Percentiles rank a stretch among this genome's conserved stretches.
Evolutionary conservation across 1,140 invertebrate species (phyloP).

Genomic region (Drosophila watanabei): DNA sequence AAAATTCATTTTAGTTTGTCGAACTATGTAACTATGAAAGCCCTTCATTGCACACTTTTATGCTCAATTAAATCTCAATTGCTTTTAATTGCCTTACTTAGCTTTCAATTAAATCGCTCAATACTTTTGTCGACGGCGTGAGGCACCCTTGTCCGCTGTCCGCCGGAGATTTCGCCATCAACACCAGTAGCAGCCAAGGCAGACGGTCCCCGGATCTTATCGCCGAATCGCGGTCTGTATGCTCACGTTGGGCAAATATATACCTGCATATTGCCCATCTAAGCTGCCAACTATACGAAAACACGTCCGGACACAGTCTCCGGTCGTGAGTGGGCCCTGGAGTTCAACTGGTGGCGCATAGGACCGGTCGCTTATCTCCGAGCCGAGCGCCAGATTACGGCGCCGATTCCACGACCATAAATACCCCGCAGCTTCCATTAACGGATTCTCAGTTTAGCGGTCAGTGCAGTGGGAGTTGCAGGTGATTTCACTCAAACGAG

Average conservation of each 20-base stretch:
- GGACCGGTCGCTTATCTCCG: constrained; percentile 26
- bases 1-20: not conserved
- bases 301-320: constrained; percentile 28
- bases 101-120: constrained; percentile 38
- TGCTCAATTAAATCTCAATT: constrained; percentile 46
- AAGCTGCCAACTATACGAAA: constrained; percentile 53
- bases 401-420: constrained; percentile 51
- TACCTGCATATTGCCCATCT: constrained; percentile 48
- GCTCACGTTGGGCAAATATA: constrained; percentile 79
- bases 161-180: constrained; percentile 34
- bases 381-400: constrained; percentile 40
- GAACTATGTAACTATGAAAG: not conserved
- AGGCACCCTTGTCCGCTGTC: constrained; percentile 16
- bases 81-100: constrained; percentile 45
- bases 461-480: constrained; percentile 17
- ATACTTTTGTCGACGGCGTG: not conserved
- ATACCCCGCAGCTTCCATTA: constrained; percentile 47
- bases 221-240: constrained; percentile 61
- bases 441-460: constrained; percentile 54
- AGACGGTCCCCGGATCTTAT: constrained; percentile 59
- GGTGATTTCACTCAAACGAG: not conserved
- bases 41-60: not conserved
- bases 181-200: constrained; percentile 33
- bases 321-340: constrained; percentile 17
- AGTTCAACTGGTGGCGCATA: constrained; percentile 62